Evolutionary conservation across 2,888 invertebrate species (phyloP).

Genomic region (Trissolcus brochymenae): DNA sequence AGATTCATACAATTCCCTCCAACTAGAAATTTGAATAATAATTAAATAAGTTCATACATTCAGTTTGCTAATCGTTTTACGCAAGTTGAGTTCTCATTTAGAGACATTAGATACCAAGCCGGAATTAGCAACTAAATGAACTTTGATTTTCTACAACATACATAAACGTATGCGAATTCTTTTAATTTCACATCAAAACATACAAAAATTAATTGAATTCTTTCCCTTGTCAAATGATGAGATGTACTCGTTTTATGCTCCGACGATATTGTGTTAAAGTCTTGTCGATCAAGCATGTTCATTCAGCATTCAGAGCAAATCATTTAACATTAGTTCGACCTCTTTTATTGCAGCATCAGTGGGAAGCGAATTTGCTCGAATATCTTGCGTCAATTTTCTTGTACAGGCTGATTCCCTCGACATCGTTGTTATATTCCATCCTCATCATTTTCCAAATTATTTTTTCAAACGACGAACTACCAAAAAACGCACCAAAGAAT

Average conservation of each 20-base stretch:
- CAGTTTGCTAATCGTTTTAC: constrained; percentile 28
- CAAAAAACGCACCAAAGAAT: too few relatives aligned
- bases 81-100: constrained; percentile 10
- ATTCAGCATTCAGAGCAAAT: constrained; percentile 32
- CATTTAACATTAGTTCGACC: constrained; percentile 40
- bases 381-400: constrained; percentile 36
- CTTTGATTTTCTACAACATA: background rate
- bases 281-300: constrained; percentile 36
- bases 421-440: background rate
- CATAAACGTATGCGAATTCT: background rate
- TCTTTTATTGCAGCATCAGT: constrained; percentile 21
- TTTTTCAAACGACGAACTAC: too few relatives aligned
- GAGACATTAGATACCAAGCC: constrained; percentile 4
- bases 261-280: constrained; percentile 20
- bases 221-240: constrained; percentile 15
- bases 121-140: constrained; percentile 12
- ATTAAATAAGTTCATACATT: constrained; percentile 3
- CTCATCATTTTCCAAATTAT: background rate
- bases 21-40: too few relatives aligned
- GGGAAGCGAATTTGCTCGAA: constrained; percentile 43
- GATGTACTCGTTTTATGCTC: too few relatives aligned
- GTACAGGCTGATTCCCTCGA: too few relatives aligned
- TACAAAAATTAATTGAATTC: background rate
- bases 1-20: too few relatives aligned
- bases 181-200: background rate